phyloP scores from a whole-genome alignment of 2,113 vertebrate species.

The Oryctolagus cuniculus region mOryCun1.1 NC_091433.1:3972501-3973000 shows the following conservation, averaged over 20 bases:
- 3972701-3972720: background rate
- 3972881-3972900: accelerated
- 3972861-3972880: accelerated
- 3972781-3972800: background rate
- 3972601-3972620: accelerated
- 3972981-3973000: accelerated
- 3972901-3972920: too few species aligned
- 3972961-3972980: accelerated
- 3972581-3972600: accelerated
- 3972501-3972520: too few species aligned
- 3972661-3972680: background rate
- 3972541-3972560: accelerated
- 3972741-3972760: background rate
- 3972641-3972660: background rate
- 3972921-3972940: accelerated
- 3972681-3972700: background rate
- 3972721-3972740: background rate
- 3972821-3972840: accelerated
- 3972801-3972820: accelerated
- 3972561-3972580: accelerated
- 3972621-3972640: background rate
- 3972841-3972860: accelerated
- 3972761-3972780: accelerated
- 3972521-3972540: background rate
- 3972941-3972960: background rate